Evolutionary conservation across 2,113 vertebrate species (phyloP), one percentile per base, ranked within the genome.

Genomic region (western clawed frog (Xenopus tropicalis)): DNA sequence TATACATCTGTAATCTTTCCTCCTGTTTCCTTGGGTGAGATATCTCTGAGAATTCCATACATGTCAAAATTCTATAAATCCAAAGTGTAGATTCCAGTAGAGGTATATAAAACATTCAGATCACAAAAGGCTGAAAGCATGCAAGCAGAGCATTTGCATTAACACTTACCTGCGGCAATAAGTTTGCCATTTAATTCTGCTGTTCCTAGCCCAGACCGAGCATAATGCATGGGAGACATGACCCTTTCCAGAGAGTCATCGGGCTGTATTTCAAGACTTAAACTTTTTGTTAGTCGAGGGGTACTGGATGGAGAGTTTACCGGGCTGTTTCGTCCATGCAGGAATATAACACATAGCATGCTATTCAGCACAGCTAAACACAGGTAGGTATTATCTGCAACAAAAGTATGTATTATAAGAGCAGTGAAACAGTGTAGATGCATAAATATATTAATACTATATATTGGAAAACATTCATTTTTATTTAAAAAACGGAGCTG

Each of bases 341-440:
- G 85, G 80, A 98, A 98, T 85, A 99, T 97, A 62, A 99, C 96
- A 6, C 95, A 96, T 82, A 99, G 89, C 80, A 94, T 82, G 0
- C 96, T 89, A 1, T 99, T 95, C 91, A 99, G 86, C 79, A 98
- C 96, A 13, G 97, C 97, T 77, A 99, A 92, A 85, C 97, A 98
- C 83, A 99, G 84, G 86, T 98, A 95, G 61, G 93, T 96, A 82
- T 93, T 96, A 86, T 89, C 97, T 98, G 82, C 11, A 17, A 78
- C 46, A 0, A 69, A 0, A 1, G 1, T 1, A 6, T 9, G 0
- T 42, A 2, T 0, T 0, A 11, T 0, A 0, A 3, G 20, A n/a
- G 12, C 14, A 24, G 5, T 24, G 64, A 0, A 17, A 37, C 5
- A 37, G 0, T 6, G 62, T 23, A 9, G 46, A 48, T 48, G 14